A percentile compares a stretch with the other conserved stretches of the same genome.
Evolutionary conservation across 23 tunicate genomes (phyloP).

Genomic region (Styela plicata): DNA sequence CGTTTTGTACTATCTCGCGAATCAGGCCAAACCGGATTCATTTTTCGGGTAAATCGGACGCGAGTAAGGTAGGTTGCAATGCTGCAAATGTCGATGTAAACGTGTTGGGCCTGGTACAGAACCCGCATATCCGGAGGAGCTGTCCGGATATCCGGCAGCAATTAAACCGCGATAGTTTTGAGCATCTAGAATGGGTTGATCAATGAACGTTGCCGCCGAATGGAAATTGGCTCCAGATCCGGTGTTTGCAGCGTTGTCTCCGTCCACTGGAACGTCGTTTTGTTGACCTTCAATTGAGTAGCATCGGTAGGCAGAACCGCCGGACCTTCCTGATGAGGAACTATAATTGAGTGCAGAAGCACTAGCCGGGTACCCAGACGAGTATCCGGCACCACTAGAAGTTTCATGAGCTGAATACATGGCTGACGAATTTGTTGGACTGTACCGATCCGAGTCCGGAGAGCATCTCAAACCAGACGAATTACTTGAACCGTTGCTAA

Average conservation of each 20-base stretch:
- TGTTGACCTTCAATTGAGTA: background rate
- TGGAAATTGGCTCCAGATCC: conserved; percentile 13
- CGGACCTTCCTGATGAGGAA: background rate
- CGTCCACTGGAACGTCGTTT: background rate
- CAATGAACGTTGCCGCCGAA: conserved; percentile 21
- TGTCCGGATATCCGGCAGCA: conserved; percentile 14
- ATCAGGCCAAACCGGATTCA: conserved; percentile 4
- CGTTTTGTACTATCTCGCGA: background rate
- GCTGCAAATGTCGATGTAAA: conserved; percentile 17
- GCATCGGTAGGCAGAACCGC: background rate
- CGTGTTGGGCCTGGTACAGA: conserved; percentile 20
- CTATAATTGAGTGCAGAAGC: background rate
- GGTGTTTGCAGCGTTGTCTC: background rate
- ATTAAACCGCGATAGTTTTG: background rate
- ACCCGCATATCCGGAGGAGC: background rate
- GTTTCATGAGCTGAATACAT: conserved; percentile 2
- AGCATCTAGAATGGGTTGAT: conserved; percentile 6
- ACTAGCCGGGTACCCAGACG: background rate
- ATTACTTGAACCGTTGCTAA: conserved; percentile 1
- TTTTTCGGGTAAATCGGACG: conserved; percentile 4
- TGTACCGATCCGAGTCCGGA: conserved; percentile 9
- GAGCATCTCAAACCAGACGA: conserved; percentile 12
- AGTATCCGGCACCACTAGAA: background rate
- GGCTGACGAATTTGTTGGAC: conserved; percentile 1
- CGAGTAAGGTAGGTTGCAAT: conserved; percentile 10